Evolutionary conservation across 1,140 invertebrate species (phyloP).

Genomic region (Drosophila carrolli): DNA sequence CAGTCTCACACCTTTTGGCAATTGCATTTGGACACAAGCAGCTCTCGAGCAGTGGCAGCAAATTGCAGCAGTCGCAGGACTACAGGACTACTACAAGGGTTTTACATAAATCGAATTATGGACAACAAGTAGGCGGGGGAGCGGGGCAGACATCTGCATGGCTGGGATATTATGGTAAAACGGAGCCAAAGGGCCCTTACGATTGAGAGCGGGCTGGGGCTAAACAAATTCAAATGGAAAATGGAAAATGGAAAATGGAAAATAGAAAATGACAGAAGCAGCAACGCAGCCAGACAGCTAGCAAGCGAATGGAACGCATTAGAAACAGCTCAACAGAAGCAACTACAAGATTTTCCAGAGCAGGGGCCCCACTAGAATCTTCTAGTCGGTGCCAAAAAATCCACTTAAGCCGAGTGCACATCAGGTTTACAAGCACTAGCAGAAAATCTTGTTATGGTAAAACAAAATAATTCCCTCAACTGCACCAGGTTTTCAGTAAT

Average conservation of each 20-base stretch:
- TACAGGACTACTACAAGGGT: slow-evolving; percentile 43
- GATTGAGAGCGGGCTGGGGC: slow-evolving; percentile 36
- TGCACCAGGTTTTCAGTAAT: background rate
- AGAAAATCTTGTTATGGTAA: slow-evolving; percentile 9
- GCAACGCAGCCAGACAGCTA: slow-evolving; percentile 51
- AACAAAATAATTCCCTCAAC: slow-evolving; percentile 8
- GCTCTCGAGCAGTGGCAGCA: slow-evolving; percentile 36
- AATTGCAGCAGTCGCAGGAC: slow-evolving; percentile 53
- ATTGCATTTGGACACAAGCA: slow-evolving; percentile 31
- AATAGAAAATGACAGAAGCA: slow-evolving; percentile 63
- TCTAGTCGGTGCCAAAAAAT: slow-evolving; percentile 56
- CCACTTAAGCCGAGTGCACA: slow-evolving; percentile 73
- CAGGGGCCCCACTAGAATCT: background rate
- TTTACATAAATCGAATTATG: slow-evolving; percentile 77
- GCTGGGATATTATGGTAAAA: slow-evolving; percentile 48
- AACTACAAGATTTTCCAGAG: slow-evolving; percentile 46
- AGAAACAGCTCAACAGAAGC: slow-evolving; percentile 46
- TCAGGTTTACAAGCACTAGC: slow-evolving; percentile 39
- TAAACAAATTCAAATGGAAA: slow-evolving; percentile 68
- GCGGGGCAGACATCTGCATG: slow-evolving; percentile 17
- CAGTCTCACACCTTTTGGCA: slow-evolving; percentile 53
- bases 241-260: slow-evolving; percentile 71
- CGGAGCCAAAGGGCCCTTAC: slow-evolving; percentile 43
- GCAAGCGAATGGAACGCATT: slow-evolving; percentile 61
- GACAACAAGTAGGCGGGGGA: background rate